Conservation (phyloP, 2,113 vertebrate genomes). For the Elachura formosa region DNA sequence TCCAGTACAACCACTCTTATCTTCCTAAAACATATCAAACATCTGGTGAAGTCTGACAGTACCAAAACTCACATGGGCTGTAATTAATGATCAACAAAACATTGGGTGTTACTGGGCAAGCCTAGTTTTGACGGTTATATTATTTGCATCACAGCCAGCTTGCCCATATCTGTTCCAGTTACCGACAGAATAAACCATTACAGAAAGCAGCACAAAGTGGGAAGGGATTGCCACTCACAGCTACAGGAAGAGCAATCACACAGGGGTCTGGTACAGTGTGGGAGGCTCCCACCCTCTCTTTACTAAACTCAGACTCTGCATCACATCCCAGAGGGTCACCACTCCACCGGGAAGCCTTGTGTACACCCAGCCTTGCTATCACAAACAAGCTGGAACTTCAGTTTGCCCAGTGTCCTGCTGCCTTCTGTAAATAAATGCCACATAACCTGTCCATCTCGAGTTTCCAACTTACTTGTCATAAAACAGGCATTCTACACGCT, state of each 20-base stretch:
- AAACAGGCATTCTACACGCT: rapidly evolving
- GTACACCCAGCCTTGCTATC: not conserved
- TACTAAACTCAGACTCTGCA: not conserved
- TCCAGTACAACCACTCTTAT: not conserved
- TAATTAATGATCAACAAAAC: not conserved
- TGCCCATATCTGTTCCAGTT: not conserved
- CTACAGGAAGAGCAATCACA: not conserved
- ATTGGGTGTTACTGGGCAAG: not conserved
- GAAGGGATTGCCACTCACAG: not conserved
- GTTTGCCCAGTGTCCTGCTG: not conserved
- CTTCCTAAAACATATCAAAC: not conserved
- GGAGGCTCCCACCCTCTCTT: not conserved
- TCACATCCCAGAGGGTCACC: not conserved
- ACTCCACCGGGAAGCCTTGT: rapidly evolving
- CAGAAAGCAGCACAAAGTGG: not conserved
- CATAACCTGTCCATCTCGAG: rapidly evolving
- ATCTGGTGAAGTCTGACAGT: not conserved
- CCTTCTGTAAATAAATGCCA: not conserved
- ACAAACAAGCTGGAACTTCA: not conserved
- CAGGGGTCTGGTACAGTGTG: rapidly evolving
- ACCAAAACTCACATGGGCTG: not conserved
- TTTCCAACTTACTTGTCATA: not conserved
- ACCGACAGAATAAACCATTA: not conserved
- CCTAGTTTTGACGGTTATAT: not conserved
- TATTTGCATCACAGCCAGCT: not conserved